Evolutionary conservation across 2,113 vertebrate species (phyloP).

Genomic region (Cyrtonyx montezumae): DNA sequence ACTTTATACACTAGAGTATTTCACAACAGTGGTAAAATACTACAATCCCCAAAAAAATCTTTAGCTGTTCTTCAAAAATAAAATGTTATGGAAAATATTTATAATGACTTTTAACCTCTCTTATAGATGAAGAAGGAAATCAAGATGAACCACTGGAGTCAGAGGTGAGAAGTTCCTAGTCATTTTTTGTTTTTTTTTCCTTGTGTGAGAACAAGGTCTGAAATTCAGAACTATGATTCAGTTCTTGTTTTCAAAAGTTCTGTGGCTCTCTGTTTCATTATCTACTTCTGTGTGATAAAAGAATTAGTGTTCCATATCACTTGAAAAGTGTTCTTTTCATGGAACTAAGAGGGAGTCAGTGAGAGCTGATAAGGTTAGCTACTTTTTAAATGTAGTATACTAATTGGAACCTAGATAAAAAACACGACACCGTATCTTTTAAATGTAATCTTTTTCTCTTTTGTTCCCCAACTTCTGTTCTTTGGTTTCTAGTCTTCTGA

Average conservation of each 20-base stretch:
- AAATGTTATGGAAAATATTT: neutral
- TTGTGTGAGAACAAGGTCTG: neutral
- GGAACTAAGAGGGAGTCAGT: neutral
- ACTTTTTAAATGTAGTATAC: neutral
- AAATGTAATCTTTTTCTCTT: neutral
- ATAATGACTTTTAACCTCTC: constrained; percentile 32
- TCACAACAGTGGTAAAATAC: neutral
- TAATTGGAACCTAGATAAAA: neutral
- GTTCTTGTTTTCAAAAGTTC: neutral
- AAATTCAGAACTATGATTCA: neutral
- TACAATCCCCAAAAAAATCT: neutral
- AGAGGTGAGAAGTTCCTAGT: constrained; percentile 72
- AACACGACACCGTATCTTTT: neutral
- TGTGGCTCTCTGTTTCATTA: neutral
- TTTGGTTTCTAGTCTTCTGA: neutral
- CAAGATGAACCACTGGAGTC: constrained; percentile 81
- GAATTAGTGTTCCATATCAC: neutral
- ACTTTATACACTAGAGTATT: neutral
- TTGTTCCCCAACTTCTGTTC: neutral
- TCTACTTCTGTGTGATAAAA: neutral
- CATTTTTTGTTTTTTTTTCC: neutral
- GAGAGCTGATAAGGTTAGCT: neutral
- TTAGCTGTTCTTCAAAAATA: constrained; percentile 21
- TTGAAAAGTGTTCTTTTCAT: neutral
- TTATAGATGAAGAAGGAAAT: constrained; percentile 78